A percentile compares a stretch with the other conserved stretches of the same genome.
Conservation (phyloP, 2,888 invertebrate genomes). For the Nymphalis polychloros region DNA sequence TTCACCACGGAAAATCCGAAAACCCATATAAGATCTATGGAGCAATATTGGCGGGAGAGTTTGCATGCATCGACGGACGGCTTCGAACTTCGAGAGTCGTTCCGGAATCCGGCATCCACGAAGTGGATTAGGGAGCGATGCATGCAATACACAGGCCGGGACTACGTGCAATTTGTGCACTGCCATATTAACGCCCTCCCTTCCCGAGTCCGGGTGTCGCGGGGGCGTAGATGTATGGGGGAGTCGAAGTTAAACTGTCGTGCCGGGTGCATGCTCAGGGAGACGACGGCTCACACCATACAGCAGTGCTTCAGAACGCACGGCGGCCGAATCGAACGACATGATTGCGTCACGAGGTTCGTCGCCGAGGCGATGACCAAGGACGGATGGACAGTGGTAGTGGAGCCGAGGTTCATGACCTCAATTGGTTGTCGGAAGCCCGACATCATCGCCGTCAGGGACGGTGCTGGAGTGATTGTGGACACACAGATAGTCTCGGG, state of each 20-base stretch:
- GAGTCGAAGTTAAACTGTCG: background rate
- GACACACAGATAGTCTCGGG: constrained; percentile 54
- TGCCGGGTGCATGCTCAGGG: constrained; percentile 30
- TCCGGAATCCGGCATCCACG: too few relatives aligned
- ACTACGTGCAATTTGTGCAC: too few relatives aligned
- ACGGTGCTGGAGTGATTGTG: constrained; percentile 44
- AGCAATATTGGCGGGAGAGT: constrained; percentile 16
- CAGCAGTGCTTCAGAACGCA: constrained; percentile 48
- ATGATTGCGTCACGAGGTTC: constrained; percentile 44
- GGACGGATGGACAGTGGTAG: constrained; percentile 42
- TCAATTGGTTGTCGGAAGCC: constrained; percentile 47
- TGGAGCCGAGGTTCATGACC: constrained; percentile 45
- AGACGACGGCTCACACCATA: constrained; percentile 25
- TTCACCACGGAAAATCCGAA: background rate
- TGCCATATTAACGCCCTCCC: too few relatives aligned
- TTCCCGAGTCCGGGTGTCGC: too few relatives aligned
- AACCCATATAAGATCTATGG: background rate
- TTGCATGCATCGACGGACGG: constrained; percentile 19
- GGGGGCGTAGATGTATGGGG: too few relatives aligned
- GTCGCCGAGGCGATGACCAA: constrained; percentile 42
- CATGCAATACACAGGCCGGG: too few relatives aligned
- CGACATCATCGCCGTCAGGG: constrained; percentile 44
- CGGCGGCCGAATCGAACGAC: constrained; percentile 50
- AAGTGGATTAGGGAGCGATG: too few relatives aligned
- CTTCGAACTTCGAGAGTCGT: constrained; percentile 16